Evolutionary conservation across 2,797 vertebrate species (phyloP).

Genomic region (Spea hammondii): DNA sequence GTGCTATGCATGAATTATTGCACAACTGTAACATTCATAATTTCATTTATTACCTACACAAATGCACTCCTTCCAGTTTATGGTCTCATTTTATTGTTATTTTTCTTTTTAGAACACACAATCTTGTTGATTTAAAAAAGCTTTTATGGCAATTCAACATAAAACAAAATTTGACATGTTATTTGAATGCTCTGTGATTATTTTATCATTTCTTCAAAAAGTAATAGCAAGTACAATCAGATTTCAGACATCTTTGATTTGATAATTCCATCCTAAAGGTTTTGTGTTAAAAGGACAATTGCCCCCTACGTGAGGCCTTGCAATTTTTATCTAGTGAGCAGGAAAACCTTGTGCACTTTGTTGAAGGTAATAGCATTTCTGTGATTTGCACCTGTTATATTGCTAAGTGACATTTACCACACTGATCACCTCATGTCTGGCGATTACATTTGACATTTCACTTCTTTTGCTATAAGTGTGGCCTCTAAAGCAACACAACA

Average conservation of each 20-base stretch:
- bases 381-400: conserved; percentile 44
- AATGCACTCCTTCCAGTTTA: too few relatives aligned
- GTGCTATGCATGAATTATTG: too few relatives aligned
- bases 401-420: conserved; percentile 52
- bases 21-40: too few relatives aligned
- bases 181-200: conserved; percentile 21
- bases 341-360: conserved; percentile 22
- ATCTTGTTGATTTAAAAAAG: too few relatives aligned
- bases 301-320: neutral
- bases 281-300: conserved; percentile 26
- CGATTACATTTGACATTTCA: conserved; percentile 48
- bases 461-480: conserved; percentile 29
- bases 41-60: too few relatives aligned
- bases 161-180: conserved; percentile 12
- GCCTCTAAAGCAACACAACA: conserved; percentile 37
- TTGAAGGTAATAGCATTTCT: conserved; percentile 43
- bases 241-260: conserved; percentile 33
- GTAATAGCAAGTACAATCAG: conserved; percentile 8
- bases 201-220: conserved; percentile 21
- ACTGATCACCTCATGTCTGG: conserved; percentile 42
- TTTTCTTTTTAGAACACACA: too few relatives aligned
- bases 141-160: neutral
- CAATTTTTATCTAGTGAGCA: conserved; percentile 17
- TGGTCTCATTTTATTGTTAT: too few relatives aligned
- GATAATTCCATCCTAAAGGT: conserved; percentile 25